Conservation (phyloP, 2,888 invertebrate genomes). For the Cheiracanthium punctorium region DNA sequence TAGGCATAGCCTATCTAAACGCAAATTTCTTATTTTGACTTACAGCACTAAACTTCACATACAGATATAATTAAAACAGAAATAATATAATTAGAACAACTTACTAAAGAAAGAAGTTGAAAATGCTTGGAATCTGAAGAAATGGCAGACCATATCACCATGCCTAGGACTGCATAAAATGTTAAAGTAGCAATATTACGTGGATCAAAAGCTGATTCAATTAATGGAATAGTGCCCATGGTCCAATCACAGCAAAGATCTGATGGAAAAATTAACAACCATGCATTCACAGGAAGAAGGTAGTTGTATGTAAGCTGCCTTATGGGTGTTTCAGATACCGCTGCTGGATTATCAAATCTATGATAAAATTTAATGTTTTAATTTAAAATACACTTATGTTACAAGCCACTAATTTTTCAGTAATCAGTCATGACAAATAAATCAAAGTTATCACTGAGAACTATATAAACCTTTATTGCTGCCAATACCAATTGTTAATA, state of each 20-base stretch:
- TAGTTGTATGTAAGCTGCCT: slow-evolving; percentile 95
- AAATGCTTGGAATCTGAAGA: slow-evolving; percentile 79
- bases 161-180: slow-evolving; percentile 80
- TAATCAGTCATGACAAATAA: too few relatives aligned
- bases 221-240: slow-evolving; percentile 94
- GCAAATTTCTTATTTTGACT: too few relatives aligned
- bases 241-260: slow-evolving; percentile 98
- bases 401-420: too few relatives aligned
- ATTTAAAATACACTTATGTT: too few relatives aligned
- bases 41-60: too few relatives aligned
- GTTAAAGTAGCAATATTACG: slow-evolving; percentile 88
- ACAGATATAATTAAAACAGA: too few relatives aligned
- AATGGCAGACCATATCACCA: slow-evolving; percentile 73
- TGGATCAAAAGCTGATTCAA: slow-evolving; percentile 86
- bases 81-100: too few relatives aligned
- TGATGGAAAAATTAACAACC: slow-evolving; percentile 91
- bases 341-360: slow-evolving; percentile 97
- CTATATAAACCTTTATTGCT: too few relatives aligned
- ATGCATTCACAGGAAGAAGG: slow-evolving; percentile 91
- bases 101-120: slow-evolving; percentile 83
- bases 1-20: too few relatives aligned
- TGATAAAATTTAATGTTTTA: too few relatives aligned
- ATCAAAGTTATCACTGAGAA: too few relatives aligned
- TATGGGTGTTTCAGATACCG: slow-evolving; percentile 87
- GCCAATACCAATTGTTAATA: too few relatives aligned